These are phyloP conservation scores for Eufriesea mexicana DNA, from an alignment of 1,140 invertebrate genomes.

Conservation along the genomic window DNA sequence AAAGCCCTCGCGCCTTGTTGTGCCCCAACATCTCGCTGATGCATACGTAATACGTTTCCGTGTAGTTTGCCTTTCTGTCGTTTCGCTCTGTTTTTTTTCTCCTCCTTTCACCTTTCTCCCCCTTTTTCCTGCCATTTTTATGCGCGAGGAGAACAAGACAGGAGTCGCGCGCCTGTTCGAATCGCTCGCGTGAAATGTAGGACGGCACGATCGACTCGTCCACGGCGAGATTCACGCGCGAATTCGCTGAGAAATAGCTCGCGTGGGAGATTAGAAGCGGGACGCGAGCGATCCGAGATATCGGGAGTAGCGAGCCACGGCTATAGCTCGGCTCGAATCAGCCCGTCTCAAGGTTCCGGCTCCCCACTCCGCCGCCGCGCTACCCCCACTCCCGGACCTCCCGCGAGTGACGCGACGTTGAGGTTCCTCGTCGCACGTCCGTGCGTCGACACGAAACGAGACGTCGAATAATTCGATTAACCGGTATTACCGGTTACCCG, in stretches of 20 bases:
- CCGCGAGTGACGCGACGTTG: too few species aligned
- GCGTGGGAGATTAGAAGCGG: too few species aligned
- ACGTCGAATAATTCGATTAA: conserved; percentile 33
- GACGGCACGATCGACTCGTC: too few species aligned
- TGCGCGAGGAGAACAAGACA: not conserved
- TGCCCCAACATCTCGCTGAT: conserved; percentile 34
- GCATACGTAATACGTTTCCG: conserved; percentile 28
- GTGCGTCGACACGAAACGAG: not conserved
- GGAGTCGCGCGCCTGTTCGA: not conserved
- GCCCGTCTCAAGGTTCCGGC: too few species aligned
- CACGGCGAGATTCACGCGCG: too few species aligned
- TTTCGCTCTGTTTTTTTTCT: not conserved
- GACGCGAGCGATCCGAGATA: too few species aligned
- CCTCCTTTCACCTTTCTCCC: not conserved
- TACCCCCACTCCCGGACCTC: not conserved
- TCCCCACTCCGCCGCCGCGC: not conserved
- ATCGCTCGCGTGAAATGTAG: not conserved
- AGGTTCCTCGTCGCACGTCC: not conserved
- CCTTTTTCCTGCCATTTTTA: not conserved
- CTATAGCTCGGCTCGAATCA: too few species aligned
- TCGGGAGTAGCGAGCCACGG: too few species aligned
- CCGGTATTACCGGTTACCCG: conserved; percentile 13
- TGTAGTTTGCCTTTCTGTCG: conserved; percentile 24
- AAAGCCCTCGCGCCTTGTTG: conserved; percentile 35
- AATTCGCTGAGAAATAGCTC: not conserved